Evolutionary conservation across 2,888 invertebrate species (phyloP).

Genomic region (Apotomis betuletana): DNA sequence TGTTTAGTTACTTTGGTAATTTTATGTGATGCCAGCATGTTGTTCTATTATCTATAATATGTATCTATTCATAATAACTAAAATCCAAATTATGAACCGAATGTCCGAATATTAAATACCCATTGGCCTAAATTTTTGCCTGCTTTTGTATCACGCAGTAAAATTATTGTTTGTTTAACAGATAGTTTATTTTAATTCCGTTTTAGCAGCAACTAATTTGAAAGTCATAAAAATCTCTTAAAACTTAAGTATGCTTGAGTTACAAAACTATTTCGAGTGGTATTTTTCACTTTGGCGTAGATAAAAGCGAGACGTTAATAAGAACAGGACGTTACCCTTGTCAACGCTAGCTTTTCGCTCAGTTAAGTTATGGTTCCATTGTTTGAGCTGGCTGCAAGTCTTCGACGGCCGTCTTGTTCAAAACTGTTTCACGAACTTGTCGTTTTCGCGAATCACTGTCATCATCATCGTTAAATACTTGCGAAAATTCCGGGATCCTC

Average conservation of each 20-base stretch:
- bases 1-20: too few species aligned
- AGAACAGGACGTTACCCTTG: slow-evolving; percentile 70
- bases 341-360: slow-evolving; percentile 72
- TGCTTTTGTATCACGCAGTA: background rate
- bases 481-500: slow-evolving; percentile 39
- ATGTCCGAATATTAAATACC: background rate
- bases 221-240: slow-evolving; percentile 19
- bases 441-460: slow-evolving; percentile 49
- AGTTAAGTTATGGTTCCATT: slow-evolving; percentile 70
- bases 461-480: slow-evolving; percentile 47
- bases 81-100: background rate
- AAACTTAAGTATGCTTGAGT: slow-evolving; percentile 21
- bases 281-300: slow-evolving; percentile 44
- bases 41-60: too few species aligned
- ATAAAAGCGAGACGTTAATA: slow-evolving; percentile 60
- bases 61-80: background rate
- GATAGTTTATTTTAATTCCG: background rate
- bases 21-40: too few species aligned
- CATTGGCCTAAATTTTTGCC: background rate
- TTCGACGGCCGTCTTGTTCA: slow-evolving; percentile 46
- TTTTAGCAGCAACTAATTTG: background rate
- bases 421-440: slow-evolving; percentile 25
- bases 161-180: background rate
- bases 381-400: slow-evolving; percentile 58
- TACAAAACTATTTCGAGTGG: slow-evolving; percentile 47